Evolutionary conservation across 2,888 invertebrate genomes (phyloP), one percentile per base, ranked within the genome.

Genomic region (Nasonovia ribisnigri): DNA sequence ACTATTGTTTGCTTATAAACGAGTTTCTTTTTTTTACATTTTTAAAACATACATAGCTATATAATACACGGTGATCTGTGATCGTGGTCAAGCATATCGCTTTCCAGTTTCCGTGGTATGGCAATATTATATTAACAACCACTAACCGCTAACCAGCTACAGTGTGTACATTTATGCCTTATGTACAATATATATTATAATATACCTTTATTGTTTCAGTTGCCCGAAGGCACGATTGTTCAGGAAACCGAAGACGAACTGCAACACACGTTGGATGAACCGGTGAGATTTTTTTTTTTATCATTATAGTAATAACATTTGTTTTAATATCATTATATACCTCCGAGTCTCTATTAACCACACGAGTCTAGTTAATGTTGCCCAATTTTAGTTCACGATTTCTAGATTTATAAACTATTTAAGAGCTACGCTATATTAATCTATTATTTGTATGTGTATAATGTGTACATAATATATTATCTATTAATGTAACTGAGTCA

Each of bases 281-380:
- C 90, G 84, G 93, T 93, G 29, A 93, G 93, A 29, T 36, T 13
- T 43, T 86, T 43, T 86, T 54, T 88, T 11, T 57, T 5, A 46
- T 29, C 6, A 11, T 57, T 90, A 16, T 11, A 46, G 46, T 26
- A 11, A 11, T 89, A 57, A 54, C 42, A 60, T 36, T 67, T 67
- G 36, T 67, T 67, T n/a, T n/a, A 67, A 67, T 67, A 67, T n/a
- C 13, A 67, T 67, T n/a, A n/a, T 67, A 16, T 20, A 36, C n/a
- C n/a, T 67, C 36, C 16, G 5, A 67, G n/a, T 36, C 67, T n/a
- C 67, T n/a, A n/a, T n/a, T 67, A 36, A 67, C 67, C 67, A 16
- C n/a, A 67, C 36, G 6, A 13, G n/a, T 67, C 36, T 67, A 20
- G 67, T 67, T 36, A 67, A 6, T 16, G 16, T 36, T 67, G 1